Base-by-base conservation (phyloP, 2,797 vertebrate species). In the Apodemus agrarius region DNA sequence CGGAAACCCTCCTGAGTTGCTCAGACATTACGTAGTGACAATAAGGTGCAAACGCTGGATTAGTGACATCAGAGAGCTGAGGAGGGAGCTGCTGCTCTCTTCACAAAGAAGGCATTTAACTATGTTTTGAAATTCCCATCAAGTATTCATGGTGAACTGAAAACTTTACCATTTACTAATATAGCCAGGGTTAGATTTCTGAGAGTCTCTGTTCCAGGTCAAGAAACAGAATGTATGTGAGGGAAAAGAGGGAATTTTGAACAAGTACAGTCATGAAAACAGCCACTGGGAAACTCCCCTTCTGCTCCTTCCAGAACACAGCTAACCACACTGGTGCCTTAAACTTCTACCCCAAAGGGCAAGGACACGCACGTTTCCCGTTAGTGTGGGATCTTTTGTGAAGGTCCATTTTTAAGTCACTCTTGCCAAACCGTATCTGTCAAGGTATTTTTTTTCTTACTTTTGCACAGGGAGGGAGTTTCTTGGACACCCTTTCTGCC, bases 11-110 rank as follows among this genome's bases (percentile, higher is more conserved):
- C 94, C 96, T 95, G 83, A 98, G 92, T 81, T 92, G 67, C 96
- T 97, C 96, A 98, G 96, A 94, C 96, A 93, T 96, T 89, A 96
- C 93, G 26, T 95, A 89, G 92, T 95, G 93, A 97, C 97, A 96
- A 91, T 93, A 96, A 91, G 91, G 96, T 90, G 84, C 90, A 97
- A 97, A 96, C 76, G 79, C 92, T 43, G 59, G 95, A 97, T 97
- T 96, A 94, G 96, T 46, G 87, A 91, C 95, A 84, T 97, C 98
- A 65, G 43, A 89, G 91, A 93, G 93, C 96, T 83, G 96, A 90
- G 72, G 79, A 2, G 46, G 72, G 82, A 2, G 52, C 92, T 96
- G 96, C 96, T 94, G 94, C 95, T 43, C 11, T 91, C 87, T 96
- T 85, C 93, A 90, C 84, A 89, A 94, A 78, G 92, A 78, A 83